Conservation (phyloP, 1,140 invertebrate genomes). For the Meloidogyne hapla region DNA sequence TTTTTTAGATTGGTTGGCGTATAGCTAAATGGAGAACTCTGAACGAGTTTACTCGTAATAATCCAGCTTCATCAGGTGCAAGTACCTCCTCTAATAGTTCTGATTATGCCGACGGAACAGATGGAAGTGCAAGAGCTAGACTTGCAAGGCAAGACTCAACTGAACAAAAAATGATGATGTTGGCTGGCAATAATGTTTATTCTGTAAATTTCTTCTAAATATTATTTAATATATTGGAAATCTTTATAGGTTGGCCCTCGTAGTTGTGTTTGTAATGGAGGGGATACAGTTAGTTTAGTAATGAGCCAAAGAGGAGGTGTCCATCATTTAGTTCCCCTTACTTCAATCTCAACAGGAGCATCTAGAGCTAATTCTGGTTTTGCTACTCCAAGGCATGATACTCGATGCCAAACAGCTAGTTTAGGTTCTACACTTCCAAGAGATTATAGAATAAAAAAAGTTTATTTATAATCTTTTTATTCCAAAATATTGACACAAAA, state of each 20-base stretch:
- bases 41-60: slow-evolving; percentile 30
- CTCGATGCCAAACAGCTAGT: slow-evolving; percentile 10
- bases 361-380: slow-evolving; percentile 51
- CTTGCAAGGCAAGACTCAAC: slow-evolving; percentile 59
- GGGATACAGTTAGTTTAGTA: slow-evolving; percentile 57
- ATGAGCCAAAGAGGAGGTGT: slow-evolving; percentile 37
- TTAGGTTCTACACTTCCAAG: slow-evolving; percentile 53
- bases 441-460: slow-evolving; percentile 62
- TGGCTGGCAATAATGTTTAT: slow-evolving; percentile 24
- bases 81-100: slow-evolving; percentile 55
- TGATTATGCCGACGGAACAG: slow-evolving; percentile 51
- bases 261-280: slow-evolving; percentile 22
- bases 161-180: slow-evolving; percentile 31
- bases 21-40: slow-evolving; percentile 52
- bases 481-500: too few relatives aligned
- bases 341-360: slow-evolving; percentile 47
- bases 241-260: slow-evolving; percentile 7
- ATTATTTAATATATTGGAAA: background rate
- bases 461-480: slow-evolving; percentile 36
- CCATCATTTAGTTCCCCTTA: slow-evolving; percentile 36
- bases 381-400: slow-evolving; percentile 49
- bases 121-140: slow-evolving; percentile 43
- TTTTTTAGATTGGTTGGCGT: slow-evolving; percentile 57
- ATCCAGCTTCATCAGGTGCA: slow-evolving; percentile 38
- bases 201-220: background rate